Base-by-base conservation (phyloP, 2,797 vertebrate genomes). In the Ceryle rudis region DNA sequence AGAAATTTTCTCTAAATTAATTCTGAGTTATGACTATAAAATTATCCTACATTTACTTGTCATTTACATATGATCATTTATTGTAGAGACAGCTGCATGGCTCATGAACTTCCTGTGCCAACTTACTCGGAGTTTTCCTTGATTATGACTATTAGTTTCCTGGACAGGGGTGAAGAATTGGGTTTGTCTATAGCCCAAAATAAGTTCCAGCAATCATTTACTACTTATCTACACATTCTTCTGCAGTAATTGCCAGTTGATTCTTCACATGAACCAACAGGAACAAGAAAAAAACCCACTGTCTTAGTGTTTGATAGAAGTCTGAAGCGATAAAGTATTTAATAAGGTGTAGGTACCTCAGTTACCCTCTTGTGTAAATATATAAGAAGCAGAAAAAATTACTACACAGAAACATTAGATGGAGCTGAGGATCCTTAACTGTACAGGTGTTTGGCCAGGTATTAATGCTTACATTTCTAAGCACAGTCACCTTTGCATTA, bases 11-110 rank as follows among this genome's bases (percentile, higher is more conserved):
- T 86, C 44, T 66, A 46, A 70, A 71, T 81, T 82, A 86, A 52
- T 93, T 89, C 49, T 39, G 28, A 87, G 22, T 51, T 83, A 44
- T 84, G 92, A 91, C 21, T 94, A 42, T 60, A 82, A 57, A 62
- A 65, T 92, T 92, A 89, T 92, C 89, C 5, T 66, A 8, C 79
- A 57, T 91, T 91, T 91, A 84, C 62, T 89, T 97, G 33, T 81
- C 66, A 64, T 79, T 95, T 86, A 39, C 52, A 92, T 23, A 44
- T 89, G 81, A 25, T 69, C 11, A 17, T 69, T 18, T 49, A 35
- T 49, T 81, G 16, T 72, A 49, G 51, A 95, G 86, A 57, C 41
- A 62, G 81, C 74, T 91, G 71, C 54, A 31, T 79, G 60, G 6
- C 31, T 28, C 61, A 10, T 78, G 70, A 82, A 71, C 17, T 82